A percentile compares a stretch with the other conserved stretches of the same genome.
Conservation (phyloP, 2,797 vertebrate species). For the Channallabes apus region DNA sequence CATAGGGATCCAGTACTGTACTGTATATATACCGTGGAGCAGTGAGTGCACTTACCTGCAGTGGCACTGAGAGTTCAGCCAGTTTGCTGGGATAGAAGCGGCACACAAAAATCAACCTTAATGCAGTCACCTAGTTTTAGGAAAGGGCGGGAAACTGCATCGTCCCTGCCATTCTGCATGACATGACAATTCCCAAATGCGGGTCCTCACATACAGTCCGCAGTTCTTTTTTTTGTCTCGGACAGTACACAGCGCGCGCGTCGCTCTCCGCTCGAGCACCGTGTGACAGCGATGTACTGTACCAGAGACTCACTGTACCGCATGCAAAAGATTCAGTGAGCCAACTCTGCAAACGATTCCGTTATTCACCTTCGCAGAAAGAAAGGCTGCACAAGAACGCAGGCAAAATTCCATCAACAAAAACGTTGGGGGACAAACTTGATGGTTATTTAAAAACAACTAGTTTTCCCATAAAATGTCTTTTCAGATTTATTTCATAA, state of each 20-base stretch:
- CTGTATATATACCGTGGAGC: neutral
- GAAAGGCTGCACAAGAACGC: neutral
- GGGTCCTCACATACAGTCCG: neutral
- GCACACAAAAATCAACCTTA: neutral
- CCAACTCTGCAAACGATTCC: neutral
- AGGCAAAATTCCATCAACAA: neutral
- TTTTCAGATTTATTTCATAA: neutral
- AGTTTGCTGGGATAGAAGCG: neutral
- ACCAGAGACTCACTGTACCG: neutral
- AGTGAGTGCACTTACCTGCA: slow-evolving; percentile 1
- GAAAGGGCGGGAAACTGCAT: neutral
- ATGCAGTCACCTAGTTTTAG: neutral
- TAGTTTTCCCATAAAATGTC: neutral
- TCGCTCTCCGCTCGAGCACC: neutral
- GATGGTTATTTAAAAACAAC: neutral
- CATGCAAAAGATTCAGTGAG: neutral
- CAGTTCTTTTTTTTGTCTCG: neutral
- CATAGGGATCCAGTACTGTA: neutral
- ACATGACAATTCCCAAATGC: neutral
- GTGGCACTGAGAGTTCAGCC: slow-evolving; percentile 4
- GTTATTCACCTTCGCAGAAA: neutral
- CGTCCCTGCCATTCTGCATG: neutral
- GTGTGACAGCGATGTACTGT: slow-evolving; percentile 5
- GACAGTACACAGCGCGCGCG: neutral
- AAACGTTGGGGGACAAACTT: no score